Evolutionary conservation across 2,797 vertebrate genomes (phyloP).

Genomic region (Parauchenoglanis ngamensis): DNA sequence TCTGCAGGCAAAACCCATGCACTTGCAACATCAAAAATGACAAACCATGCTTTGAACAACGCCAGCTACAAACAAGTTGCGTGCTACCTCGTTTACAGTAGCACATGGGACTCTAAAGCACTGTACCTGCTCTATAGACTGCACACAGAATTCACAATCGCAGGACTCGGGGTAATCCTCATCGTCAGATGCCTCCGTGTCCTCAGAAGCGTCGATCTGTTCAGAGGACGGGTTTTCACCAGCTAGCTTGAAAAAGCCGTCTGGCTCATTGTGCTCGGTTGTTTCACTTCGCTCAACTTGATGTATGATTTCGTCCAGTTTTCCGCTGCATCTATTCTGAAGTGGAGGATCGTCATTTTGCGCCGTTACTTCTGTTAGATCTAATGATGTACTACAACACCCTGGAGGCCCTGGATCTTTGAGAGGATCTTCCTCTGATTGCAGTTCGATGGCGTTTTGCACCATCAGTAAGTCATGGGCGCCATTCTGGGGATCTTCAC

Average conservation of each 20-base stretch:
- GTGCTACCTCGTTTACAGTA: neutral
- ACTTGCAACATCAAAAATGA: neutral
- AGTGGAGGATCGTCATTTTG: neutral
- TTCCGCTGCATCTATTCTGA: constrained; percentile 6
- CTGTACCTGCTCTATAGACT: constrained; percentile 70
- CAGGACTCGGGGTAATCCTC: constrained; percentile 68
- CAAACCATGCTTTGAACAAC: constrained; percentile 18
- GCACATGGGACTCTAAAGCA: neutral
- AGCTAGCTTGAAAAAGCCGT: constrained; percentile 37
- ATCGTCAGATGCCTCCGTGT: constrained; percentile 67
- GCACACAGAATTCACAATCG: constrained; percentile 77
- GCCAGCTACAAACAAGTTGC: constrained; percentile 14
- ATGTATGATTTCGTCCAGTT: constrained; percentile 43
- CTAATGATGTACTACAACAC: neutral
- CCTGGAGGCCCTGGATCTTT: constrained; percentile 3
- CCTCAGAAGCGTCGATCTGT: constrained; percentile 48
- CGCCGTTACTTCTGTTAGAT: neutral
- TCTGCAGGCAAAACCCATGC: constrained; percentile 11
- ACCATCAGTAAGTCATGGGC: neutral
- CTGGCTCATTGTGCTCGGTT: constrained; percentile 33
- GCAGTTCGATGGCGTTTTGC: constrained; percentile 28
- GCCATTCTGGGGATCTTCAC: constrained; percentile 11
- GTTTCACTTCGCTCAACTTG: constrained; percentile 42
- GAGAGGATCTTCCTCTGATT: constrained; percentile 10
- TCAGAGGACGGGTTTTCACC: constrained; percentile 40